These are phyloP conservation scores for Molossus alvarezi DNA, from an alignment of 2,797 vertebrate genomes.

Conservation along the genomic window DNA sequence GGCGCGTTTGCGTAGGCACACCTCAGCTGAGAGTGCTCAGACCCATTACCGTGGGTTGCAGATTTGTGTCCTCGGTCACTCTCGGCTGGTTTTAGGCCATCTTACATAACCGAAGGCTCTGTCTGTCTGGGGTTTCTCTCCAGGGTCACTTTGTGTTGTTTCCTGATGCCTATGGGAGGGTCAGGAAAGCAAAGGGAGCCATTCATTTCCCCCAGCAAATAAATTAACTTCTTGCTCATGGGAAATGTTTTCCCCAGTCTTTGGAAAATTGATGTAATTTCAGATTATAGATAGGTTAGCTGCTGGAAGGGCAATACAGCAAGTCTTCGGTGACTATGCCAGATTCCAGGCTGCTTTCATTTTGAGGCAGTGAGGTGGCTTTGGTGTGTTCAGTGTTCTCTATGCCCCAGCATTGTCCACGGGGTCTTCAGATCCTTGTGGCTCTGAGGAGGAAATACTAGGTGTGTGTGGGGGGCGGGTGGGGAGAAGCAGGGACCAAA, in stretches of 20 bases:
- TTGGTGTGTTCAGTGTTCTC: fast-evolving
- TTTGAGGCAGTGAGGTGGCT: background rate
- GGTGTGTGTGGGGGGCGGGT: too few relatives aligned
- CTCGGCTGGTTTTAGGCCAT: constrained; percentile 23
- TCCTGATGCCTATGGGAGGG: constrained; percentile 63
- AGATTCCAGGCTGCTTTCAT: background rate
- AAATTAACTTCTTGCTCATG: constrained; percentile 72
- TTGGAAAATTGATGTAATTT: constrained; percentile 76
- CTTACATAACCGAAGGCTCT: background rate
- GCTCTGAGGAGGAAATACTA: background rate
- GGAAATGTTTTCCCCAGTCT: constrained; percentile 73
- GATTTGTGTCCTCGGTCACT: constrained; percentile 30
- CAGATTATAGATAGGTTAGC: constrained; percentile 69
- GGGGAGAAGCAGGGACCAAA: background rate
- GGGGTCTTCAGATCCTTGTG: background rate
- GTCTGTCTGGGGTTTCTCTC: constrained; percentile 58
- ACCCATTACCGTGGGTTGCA: background rate
- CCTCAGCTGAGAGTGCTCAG: background rate
- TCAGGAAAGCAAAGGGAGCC: constrained; percentile 74
- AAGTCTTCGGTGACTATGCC: background rate
- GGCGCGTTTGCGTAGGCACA: background rate
- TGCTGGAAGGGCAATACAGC: background rate
- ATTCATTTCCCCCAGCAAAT: constrained; percentile 74
- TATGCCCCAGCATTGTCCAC: fast-evolving
- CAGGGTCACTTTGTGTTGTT: constrained; percentile 52